Conservation (phyloP, 2,113 vertebrate species). For the Callithrix jacchus region DNA sequence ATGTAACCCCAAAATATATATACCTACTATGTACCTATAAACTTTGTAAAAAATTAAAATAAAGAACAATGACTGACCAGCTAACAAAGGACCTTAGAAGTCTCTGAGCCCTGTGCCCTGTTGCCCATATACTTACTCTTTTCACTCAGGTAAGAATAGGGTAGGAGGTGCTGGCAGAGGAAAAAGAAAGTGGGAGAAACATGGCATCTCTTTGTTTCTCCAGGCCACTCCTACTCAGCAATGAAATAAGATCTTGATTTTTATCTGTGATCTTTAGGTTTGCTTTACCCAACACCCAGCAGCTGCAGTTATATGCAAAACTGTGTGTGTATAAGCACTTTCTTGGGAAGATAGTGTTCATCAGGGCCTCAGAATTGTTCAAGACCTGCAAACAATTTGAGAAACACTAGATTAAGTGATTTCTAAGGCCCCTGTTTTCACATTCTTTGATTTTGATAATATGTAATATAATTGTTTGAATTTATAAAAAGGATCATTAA, state of each 20-base stretch:
- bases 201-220: background rate
- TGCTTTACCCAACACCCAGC: background rate
- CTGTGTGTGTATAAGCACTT: background rate
- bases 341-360: background rate
- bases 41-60: too few species aligned
- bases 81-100: background rate
- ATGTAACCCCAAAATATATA: too few species aligned
- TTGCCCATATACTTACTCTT: background rate
- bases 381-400: background rate
- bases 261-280: background rate
- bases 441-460: background rate
- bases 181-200: background rate
- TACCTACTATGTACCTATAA: too few species aligned
- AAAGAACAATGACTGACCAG: too few species aligned
- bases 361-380: background rate
- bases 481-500: slow-evolving; percentile 4
- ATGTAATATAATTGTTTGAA: background rate
- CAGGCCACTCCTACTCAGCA: too few species aligned
- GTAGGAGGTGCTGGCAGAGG: background rate
- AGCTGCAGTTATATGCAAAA: background rate
- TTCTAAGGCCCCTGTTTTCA: background rate
- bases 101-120: background rate
- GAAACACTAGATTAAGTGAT: background rate
- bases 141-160: background rate
- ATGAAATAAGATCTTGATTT: background rate